phyloP scores from a whole-genome alignment of 2,113 vertebrate genomes.

The Sus scrofa region DNA sequence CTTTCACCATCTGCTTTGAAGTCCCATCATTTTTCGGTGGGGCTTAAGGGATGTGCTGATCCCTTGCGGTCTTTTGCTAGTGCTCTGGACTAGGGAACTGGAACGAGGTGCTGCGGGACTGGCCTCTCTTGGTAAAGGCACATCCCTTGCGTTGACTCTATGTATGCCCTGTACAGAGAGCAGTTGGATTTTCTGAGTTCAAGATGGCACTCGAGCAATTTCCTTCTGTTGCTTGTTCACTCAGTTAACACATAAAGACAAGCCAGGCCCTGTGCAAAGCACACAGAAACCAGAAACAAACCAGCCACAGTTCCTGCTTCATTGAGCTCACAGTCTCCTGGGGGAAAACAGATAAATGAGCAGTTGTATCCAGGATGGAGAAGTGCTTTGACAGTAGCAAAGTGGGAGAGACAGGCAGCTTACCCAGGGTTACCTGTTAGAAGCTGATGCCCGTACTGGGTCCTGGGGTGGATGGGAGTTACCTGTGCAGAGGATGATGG shows the following conservation, averaged over 20 bases:
- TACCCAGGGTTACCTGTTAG: fast-evolving
- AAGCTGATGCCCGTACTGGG: neutral
- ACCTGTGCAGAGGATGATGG: neutral
- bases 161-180: neutral
- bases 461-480: neutral
- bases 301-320: neutral
- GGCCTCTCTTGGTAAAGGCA: neutral
- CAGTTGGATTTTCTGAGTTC: neutral
- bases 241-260: neutral
- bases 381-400: neutral
- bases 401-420: neutral
- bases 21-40: neutral
- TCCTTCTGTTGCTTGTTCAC: neutral
- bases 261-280: neutral
- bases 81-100: neutral
- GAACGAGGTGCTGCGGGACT: neutral
- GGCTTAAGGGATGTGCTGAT: neutral
- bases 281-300: neutral
- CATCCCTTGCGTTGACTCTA: neutral
- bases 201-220: neutral
- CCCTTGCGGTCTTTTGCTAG: neutral
- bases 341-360: neutral
- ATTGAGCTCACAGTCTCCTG: neutral
- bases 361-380: fast-evolving
- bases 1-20: neutral